phyloP scores from a whole-genome alignment of 2,888 invertebrate species.

The Dermolepida albohirtum region DNA sequence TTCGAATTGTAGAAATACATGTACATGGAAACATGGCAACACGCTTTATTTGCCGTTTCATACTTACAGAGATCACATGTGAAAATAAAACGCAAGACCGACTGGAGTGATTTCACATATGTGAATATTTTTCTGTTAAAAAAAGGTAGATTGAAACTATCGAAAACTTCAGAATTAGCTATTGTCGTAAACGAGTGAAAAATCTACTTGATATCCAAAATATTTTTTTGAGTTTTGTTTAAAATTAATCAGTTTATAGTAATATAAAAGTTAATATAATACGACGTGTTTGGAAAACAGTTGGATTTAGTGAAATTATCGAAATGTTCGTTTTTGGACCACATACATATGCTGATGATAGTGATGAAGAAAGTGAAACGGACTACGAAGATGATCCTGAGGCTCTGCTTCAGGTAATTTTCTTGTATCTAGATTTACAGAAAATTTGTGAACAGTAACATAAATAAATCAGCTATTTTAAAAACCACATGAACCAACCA shows the following conservation, averaged over 20 bases:
- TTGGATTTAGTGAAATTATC: conserved; percentile 18
- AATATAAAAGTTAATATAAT: too few relatives aligned
- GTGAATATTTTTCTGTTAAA: not conserved
- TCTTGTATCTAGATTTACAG: not conserved
- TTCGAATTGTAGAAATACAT: conserved; percentile 29
- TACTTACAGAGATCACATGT: conserved; percentile 9
- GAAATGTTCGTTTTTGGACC: conserved; percentile 60
- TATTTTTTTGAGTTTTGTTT: too few relatives aligned
- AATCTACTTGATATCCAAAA: too few relatives aligned
- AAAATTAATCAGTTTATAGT: too few relatives aligned
- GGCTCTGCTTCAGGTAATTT: conserved; percentile 55
- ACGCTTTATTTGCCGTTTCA: conserved; percentile 13
- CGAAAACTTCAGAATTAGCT: too few relatives aligned
- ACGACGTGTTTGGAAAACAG: too few relatives aligned
- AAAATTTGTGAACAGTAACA: too few relatives aligned
- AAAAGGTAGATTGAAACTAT: not conserved
- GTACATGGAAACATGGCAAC: not conserved
- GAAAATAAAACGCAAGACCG: not conserved
- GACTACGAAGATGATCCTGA: conserved; percentile 56
- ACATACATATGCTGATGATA: conserved; percentile 49
- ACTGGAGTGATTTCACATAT: not conserved
- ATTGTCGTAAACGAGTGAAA: too few relatives aligned
- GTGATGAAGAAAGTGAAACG: conserved; percentile 54
- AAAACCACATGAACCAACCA: too few relatives aligned
- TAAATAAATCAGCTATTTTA: too few relatives aligned